A percentile compares a stretch with the other conserved stretches of the same genome.
phyloP scores from a whole-genome alignment of 2,113 vertebrate genomes.

The Xiphophorus maculatus region DNA sequence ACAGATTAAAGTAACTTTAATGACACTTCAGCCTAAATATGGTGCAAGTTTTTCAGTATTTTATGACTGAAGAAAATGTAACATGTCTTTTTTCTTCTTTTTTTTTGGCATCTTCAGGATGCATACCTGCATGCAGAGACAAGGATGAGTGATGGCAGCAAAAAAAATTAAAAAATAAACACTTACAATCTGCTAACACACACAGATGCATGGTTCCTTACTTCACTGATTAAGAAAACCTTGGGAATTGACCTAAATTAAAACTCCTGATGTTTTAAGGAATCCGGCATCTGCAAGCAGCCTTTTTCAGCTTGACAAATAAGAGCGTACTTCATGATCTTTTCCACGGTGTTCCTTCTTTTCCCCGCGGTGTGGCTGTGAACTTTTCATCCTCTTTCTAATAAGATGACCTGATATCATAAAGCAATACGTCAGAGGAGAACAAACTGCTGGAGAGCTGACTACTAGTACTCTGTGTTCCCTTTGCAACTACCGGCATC shows the following conservation, averaged over 20 bases:
- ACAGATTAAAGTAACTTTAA: conserved; percentile 48
- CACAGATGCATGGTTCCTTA: conserved; percentile 2
- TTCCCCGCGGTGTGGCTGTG: conserved; percentile 63
- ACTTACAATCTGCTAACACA: conserved; percentile 9
- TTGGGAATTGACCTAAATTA: background rate
- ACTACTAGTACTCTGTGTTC: conserved; percentile 43
- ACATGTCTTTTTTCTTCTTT: background rate
- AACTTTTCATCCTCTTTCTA: conserved; percentile 71
- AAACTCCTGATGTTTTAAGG: background rate
- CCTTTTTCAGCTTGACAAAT: conserved; percentile 38
- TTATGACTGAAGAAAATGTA: background rate
- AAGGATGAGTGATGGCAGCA: conserved; percentile 20
- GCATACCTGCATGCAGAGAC: conserved; percentile 18
- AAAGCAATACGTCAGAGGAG: conserved; percentile 57
- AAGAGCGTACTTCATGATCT: conserved; percentile 55
- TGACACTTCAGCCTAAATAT: conserved; percentile 25
- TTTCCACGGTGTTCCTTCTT: conserved; percentile 54
- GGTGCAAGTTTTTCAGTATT: too few relatives aligned
- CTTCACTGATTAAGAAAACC: conserved; percentile 10
- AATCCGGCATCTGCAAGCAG: conserved; percentile 28
- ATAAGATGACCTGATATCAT: conserved; percentile 72
- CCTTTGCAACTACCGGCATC: conserved; percentile 25
- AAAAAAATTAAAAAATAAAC: conserved; percentile 13
- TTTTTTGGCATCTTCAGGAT: background rate
- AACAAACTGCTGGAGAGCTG: conserved; percentile 41